phyloP scores from a whole-genome alignment of 2,113 vertebrate species.

The Gnathonemus longibarbis region DNA sequence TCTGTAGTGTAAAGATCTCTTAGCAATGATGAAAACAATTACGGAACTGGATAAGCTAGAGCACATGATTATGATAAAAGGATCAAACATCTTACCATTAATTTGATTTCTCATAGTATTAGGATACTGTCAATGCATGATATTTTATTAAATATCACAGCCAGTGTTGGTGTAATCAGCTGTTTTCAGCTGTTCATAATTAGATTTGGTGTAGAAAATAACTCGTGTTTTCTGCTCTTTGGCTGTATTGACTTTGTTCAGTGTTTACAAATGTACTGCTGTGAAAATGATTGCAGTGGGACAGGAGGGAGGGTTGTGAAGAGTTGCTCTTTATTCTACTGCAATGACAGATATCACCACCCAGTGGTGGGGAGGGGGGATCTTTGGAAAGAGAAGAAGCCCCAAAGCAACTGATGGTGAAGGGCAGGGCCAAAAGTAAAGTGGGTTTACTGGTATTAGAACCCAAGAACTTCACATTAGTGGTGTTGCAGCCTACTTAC shows the following conservation, averaged over 20 bases:
- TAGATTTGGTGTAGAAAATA: background rate
- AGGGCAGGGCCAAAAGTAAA: background rate
- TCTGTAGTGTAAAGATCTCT: background rate
- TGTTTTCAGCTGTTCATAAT: background rate
- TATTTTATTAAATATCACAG: background rate
- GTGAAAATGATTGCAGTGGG: background rate
- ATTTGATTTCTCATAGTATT: background rate
- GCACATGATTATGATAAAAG: background rate
- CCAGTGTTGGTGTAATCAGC: background rate
- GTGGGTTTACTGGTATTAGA: background rate
- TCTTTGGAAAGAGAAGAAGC: background rate
- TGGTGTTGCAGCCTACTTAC: background rate
- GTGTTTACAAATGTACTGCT: background rate
- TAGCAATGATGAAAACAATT: background rate
- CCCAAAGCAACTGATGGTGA: background rate
- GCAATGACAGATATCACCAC: background rate
- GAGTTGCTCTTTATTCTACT: background rate
- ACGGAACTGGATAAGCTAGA: background rate
- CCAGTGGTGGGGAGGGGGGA: background rate
- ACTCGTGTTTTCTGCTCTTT: background rate
- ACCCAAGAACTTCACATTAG: background rate
- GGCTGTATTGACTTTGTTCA: background rate
- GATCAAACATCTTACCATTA: background rate
- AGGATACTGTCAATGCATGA: background rate
- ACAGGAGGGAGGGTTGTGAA: background rate